Percentiles rank a stretch among this genome's conserved stretches.
Evolutionary conservation across 2,888 invertebrate species (phyloP).

Genomic region (Hypena proboscidalis): DNA sequence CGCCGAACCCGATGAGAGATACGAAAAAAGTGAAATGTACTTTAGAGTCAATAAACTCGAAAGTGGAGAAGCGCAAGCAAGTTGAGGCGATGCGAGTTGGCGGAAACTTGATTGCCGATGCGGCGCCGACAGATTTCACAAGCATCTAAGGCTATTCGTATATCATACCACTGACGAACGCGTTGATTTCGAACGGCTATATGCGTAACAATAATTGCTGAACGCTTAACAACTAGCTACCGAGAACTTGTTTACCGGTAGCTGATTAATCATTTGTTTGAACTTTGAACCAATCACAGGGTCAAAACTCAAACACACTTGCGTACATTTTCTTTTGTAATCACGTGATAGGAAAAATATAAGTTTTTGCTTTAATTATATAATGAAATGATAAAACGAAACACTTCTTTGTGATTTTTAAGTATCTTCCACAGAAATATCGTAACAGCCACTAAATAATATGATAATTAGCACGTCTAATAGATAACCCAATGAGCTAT

Average conservation of each 20-base stretch:
- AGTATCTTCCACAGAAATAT: too few relatives aligned
- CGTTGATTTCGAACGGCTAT: conserved; percentile 29
- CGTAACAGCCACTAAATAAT: too few relatives aligned
- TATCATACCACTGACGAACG: conserved; percentile 34
- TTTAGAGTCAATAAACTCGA: conserved; percentile 58
- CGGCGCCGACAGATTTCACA: conserved; percentile 56
- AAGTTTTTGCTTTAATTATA: too few relatives aligned
- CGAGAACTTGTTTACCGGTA: neutral
- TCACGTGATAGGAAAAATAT: too few relatives aligned
- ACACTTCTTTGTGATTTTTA: too few relatives aligned
- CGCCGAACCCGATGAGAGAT: conserved; percentile 44
- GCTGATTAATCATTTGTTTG: conserved; percentile 8
- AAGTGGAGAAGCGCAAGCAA: conserved; percentile 54
- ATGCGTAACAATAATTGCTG: conserved; percentile 22
- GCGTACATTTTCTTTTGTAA: too few relatives aligned
- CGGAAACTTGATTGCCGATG: conserved; percentile 55
- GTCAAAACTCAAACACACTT: neutral
- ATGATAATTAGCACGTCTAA: too few relatives aligned
- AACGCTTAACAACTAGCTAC: conserved; percentile 8
- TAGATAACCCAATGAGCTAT: conserved; percentile 16
- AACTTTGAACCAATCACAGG: neutral
- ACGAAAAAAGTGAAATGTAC: conserved; percentile 64
- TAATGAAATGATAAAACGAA: too few relatives aligned
- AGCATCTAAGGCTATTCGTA: conserved; percentile 45
- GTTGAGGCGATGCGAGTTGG: conserved; percentile 49